Percentiles rank a stretch among this genome's conserved stretches.
Evolutionary conservation across 2,113 vertebrate species (phyloP).

Genomic region (Podarcis muralis): DNA sequence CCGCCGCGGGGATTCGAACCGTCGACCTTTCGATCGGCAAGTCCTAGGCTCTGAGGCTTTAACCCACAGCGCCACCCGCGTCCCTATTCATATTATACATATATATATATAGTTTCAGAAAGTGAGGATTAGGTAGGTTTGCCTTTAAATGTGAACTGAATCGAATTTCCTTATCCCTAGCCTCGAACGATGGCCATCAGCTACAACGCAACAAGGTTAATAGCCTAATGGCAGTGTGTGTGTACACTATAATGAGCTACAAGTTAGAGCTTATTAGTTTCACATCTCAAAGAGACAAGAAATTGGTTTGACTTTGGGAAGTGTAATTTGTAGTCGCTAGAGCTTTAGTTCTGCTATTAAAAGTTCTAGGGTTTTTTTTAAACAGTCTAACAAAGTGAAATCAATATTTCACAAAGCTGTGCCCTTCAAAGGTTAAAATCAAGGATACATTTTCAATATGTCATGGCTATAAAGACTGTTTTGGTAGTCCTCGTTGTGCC

Average conservation of each 20-base stretch:
- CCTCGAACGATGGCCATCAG: neutral
- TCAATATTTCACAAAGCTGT: constrained; percentile 29
- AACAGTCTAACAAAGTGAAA: constrained; percentile 14
- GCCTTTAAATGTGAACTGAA: no score
- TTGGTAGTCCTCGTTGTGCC: neutral
- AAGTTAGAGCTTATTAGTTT: constrained; percentile 46
- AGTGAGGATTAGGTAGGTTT: no score
- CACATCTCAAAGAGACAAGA: constrained; percentile 41
- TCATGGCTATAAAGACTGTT: neutral
- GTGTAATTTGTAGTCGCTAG: constrained; percentile 34
- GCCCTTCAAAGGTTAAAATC: constrained; percentile 8
- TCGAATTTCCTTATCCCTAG: no score
- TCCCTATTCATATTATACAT: no score
- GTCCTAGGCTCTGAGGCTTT: no score
- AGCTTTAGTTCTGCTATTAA: constrained; percentile 43
- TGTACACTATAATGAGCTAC: constrained; percentile 5
- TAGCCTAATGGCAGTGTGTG: constrained; percentile 36
- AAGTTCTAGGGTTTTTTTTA: constrained; percentile 25
- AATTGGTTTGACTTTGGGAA: constrained; percentile 52
- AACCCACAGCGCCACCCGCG: no score
- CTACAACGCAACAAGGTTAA: constrained; percentile 34
- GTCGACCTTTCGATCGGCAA: no score
- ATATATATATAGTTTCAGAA: no score
- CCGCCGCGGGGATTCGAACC: no score
- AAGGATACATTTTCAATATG: constrained; percentile 31